A percentile compares a stretch with the other conserved stretches of the same genome.
Evolutionary conservation across 2,797 vertebrate genomes (phyloP).

Genomic region (Pitangus sulphuratus): DNA sequence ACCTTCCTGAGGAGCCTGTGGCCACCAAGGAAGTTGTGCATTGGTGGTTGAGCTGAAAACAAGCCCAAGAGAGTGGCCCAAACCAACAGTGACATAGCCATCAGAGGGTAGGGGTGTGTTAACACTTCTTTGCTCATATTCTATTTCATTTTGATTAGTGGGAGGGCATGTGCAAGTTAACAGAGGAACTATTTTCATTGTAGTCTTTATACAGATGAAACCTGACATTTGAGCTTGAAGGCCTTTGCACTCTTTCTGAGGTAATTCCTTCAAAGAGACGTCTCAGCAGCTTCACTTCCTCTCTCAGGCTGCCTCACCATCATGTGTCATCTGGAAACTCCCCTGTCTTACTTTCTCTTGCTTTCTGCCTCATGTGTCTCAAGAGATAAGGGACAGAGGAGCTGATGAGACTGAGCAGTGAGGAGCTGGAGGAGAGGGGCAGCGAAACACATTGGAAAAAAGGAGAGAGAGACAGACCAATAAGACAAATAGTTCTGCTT

Average conservation of each 20-base stretch:
- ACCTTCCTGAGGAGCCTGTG: background rate
- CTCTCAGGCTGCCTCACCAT: background rate
- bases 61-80: background rate
- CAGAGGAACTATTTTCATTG: background rate
- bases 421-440: background rate
- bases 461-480: background rate
- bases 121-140: background rate
- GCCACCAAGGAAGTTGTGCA: background rate
- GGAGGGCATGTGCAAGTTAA: background rate
- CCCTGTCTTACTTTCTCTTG: background rate
- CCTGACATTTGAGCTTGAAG: background rate
- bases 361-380: background rate
- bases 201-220: background rate
- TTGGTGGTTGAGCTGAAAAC: background rate
- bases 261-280: background rate
- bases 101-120: background rate
- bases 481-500: background rate
- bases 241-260: background rate
- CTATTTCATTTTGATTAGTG: background rate
- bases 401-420: background rate
- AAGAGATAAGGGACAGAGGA: background rate
- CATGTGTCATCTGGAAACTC: background rate
- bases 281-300: background rate
- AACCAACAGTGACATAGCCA: rapidly evolving
- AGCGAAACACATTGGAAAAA: background rate